Evolutionary conservation across 2,888 invertebrate genomes (phyloP).

Genomic region (Acrocera orbiculus): DNA sequence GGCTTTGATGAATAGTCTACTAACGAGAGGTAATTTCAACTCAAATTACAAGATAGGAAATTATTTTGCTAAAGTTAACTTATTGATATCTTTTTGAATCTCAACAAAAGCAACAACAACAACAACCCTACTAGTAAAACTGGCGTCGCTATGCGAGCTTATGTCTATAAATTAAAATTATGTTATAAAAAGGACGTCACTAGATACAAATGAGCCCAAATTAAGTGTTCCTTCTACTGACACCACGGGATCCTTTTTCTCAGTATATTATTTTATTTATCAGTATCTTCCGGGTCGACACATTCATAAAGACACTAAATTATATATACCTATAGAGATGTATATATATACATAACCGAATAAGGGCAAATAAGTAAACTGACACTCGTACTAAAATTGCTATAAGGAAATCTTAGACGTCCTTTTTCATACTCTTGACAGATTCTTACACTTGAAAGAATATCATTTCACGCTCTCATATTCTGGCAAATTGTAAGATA

Average conservation of each 20-base stretch:
- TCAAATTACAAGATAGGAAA: slow-evolving; percentile 15
- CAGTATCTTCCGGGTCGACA: too few species aligned
- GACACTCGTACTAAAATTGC: slow-evolving; percentile 5
- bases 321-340: background rate
- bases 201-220: slow-evolving; percentile 14
- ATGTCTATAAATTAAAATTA: slow-evolving; percentile 15
- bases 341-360: background rate
- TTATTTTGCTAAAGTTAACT: too few species aligned
- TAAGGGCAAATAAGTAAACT: slow-evolving; percentile 7
- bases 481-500: slow-evolving; percentile 13
- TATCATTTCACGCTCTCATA: slow-evolving; percentile 13
- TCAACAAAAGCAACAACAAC: background rate
- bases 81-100: too few species aligned
- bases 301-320: too few species aligned
- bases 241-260: too few species aligned
- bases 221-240: slow-evolving; percentile 11
- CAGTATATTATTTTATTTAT: too few species aligned
- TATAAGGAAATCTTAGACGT: slow-evolving; percentile 6
- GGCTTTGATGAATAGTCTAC: slow-evolving; percentile 17
- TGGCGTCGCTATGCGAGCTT: slow-evolving; percentile 6
- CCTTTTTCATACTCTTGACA: slow-evolving; percentile 7
- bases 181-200: slow-evolving; percentile 15
- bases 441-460: slow-evolving; percentile 8
- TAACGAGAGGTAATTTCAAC: slow-evolving; percentile 18
- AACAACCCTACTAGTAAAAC: too few species aligned